Base-by-base conservation (phyloP, 2,797 vertebrate genomes). In the Calcarius lapponicus region DNA sequence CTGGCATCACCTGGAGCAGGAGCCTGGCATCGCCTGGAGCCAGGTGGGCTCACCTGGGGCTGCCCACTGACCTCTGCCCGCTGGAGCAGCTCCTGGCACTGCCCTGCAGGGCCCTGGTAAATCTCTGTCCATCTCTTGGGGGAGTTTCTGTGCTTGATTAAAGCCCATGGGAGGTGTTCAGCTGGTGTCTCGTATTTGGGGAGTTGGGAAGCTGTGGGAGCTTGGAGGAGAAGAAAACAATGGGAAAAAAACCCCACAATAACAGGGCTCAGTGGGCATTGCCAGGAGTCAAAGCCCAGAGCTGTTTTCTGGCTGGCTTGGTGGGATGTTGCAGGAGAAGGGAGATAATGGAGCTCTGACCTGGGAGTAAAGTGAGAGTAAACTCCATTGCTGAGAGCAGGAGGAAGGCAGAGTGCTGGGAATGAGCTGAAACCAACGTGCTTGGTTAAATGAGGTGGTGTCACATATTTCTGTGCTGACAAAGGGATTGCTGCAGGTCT, bases 391-490 rank as follows among this genome's bases (percentile, higher is more conserved):
- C 7, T 61, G 80, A 28, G 45, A 64, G 14, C 1, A 53, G 80
- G 34, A 83, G 70, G 70, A 50, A 57, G 70, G 21, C 17, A 57
- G 51, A 40, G 2, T 7, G 38, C 70, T 84, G 92, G 73, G 62
- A 62, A 60, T 11, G 62, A 69, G 21, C 38, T 86, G 65, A 65
- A 64, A 42, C 25, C 17, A 54, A 74, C 31, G 34, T 43, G 25
- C 45, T 45, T 14, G 3, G 24, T 70, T 9, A 53, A 92, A 38
- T 29, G 67, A 58, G 79, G 67, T 81, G 66, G 11, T 42, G 11
- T 86, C 57, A 8, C 86, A 45, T 79, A 74, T 45, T 88, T 74
- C 43, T 61, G 73, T 34, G 66, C 57, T 84, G 86, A 84, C 58
- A 54, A 17, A 64, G 54, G 3, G 31, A 22, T 45, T n/a, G 62